Evolutionary conservation across 2,113 vertebrate species (phyloP).

Genomic region (Seriola dumerili): DNA sequence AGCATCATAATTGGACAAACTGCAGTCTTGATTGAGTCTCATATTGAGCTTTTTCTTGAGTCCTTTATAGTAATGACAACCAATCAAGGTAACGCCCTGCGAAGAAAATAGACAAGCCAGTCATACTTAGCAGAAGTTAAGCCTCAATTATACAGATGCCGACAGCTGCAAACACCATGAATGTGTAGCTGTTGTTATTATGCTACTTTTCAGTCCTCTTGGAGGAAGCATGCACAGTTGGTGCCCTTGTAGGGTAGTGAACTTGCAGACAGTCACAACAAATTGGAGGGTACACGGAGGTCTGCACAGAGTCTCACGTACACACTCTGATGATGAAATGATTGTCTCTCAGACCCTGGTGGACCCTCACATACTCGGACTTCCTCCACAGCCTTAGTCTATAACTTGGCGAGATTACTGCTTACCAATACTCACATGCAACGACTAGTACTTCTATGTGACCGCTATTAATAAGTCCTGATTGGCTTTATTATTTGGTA

Average conservation of each 20-base stretch:
- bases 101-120: not conserved
- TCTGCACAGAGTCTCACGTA: no score
- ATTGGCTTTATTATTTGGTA: not conserved
- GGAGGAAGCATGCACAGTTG: no score
- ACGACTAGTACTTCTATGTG: not conserved
- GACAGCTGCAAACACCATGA: no score
- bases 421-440: not conserved
- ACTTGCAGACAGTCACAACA: no score
- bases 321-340: no score
- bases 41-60: conserved; percentile 19
- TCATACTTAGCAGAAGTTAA: conserved; percentile 1
- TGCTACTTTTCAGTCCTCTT: no score
- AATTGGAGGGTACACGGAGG: no score
- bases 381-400: conserved; percentile 12
- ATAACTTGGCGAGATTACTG: not conserved
- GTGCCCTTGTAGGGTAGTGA: no score
- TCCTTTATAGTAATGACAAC: conserved; percentile 27
- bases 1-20: conserved; percentile 34
- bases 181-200: no score
- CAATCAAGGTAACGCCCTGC: conserved; percentile 23
- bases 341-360: no score
- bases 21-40: conserved; percentile 12
- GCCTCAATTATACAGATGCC: no score
- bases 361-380: conserved; percentile 1
- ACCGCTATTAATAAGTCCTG: not conserved